A percentile compares a stretch with the other conserved stretches of the same genome.
Evolutionary conservation across 2,888 invertebrate species (phyloP).

Genomic region (Philaethria dido): DNA sequence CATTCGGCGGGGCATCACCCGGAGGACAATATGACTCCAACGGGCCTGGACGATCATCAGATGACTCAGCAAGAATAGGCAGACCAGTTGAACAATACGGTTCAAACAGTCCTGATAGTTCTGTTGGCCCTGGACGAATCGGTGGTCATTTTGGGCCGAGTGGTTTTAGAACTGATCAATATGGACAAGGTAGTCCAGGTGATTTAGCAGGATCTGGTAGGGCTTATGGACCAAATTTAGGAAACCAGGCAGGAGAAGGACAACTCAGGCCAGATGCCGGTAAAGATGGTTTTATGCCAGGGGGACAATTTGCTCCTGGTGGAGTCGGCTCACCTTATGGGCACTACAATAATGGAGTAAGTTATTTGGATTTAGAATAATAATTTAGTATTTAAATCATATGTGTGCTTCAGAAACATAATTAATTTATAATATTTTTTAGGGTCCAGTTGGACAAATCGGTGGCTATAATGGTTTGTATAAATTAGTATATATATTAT

Average conservation of each 20-base stretch:
- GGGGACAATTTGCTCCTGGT: slow-evolving; percentile 34
- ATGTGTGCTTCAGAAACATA: background rate
- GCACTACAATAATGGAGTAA: slow-evolving; percentile 51
- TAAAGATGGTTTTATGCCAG: slow-evolving; percentile 23
- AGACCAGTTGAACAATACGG: slow-evolving; percentile 24
- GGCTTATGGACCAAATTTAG: slow-evolving; percentile 23
- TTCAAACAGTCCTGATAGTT: slow-evolving; percentile 12
- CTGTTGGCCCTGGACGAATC: slow-evolving; percentile 20
- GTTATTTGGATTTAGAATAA: slow-evolving; percentile 30
- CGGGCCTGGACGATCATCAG: slow-evolving; percentile 29
- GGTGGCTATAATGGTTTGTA: slow-evolving; percentile 45
- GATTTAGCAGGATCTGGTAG: slow-evolving; percentile 25
- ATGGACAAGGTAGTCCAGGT: slow-evolving; percentile 34
- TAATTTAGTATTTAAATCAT: background rate
- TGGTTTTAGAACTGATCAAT: slow-evolving; percentile 16
- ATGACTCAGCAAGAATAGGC: slow-evolving; percentile 16
- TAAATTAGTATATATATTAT: slow-evolving; percentile 13
- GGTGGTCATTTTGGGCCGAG: slow-evolving; percentile 30
- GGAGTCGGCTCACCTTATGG: slow-evolving; percentile 27
- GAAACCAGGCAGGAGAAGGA: slow-evolving; percentile 6
- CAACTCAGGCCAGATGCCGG: slow-evolving; percentile 31
- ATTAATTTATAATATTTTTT: slow-evolving; percentile 23
- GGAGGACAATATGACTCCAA: slow-evolving; percentile 24
- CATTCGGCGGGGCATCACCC: background rate
- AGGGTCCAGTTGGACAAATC: slow-evolving; percentile 40